A percentile compares a stretch with the other conserved stretches of the same genome.
phyloP scores from a whole-genome alignment of 2,888 invertebrate species.

The Ornithoptera alexandrae region DNA sequence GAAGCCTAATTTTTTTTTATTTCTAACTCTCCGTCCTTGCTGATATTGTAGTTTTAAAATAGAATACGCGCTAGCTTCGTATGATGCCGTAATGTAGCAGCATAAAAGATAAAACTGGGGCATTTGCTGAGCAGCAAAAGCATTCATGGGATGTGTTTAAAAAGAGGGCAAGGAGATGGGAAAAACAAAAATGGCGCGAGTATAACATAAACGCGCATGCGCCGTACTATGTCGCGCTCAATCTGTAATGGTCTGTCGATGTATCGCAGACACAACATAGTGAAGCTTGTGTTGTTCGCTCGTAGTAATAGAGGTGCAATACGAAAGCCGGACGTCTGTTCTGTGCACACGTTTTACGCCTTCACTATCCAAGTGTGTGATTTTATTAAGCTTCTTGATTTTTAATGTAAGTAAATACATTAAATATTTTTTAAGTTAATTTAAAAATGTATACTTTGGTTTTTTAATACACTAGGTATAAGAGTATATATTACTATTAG shows the following conservation, averaged over 20 bases:
- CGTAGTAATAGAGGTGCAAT: slow-evolving; percentile 14
- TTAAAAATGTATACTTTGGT: no score
- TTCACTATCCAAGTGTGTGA: slow-evolving; percentile 14
- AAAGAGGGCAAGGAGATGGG: slow-evolving; percentile 27
- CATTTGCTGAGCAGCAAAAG: slow-evolving; percentile 25
- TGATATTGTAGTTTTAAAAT: background rate
- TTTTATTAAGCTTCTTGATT: slow-evolving; percentile 1
- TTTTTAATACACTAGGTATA: no score
- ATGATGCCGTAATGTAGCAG: slow-evolving; percentile 17
- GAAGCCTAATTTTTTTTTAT: no score
- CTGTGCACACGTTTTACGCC: slow-evolving; percentile 12
- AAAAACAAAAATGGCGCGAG: slow-evolving; percentile 22
- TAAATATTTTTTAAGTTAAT: background rate
- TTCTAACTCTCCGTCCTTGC: no score
- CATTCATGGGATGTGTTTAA: slow-evolving; percentile 23
- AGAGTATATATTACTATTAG: no score
- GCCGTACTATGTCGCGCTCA: slow-evolving; percentile 39
- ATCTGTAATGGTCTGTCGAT: slow-evolving; percentile 37
- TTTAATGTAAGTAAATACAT: slow-evolving; percentile 18
- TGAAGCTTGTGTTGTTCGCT: slow-evolving; percentile 23
- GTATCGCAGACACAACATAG: slow-evolving; percentile 34
- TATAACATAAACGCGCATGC: slow-evolving; percentile 40
- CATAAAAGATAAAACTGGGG: slow-evolving; percentile 26
- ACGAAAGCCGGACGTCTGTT: slow-evolving; percentile 25
- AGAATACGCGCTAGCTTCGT: slow-evolving; percentile 7